Base-by-base conservation (phyloP, 2,797 vertebrate species). In the Sebastes iracundus region DNA sequence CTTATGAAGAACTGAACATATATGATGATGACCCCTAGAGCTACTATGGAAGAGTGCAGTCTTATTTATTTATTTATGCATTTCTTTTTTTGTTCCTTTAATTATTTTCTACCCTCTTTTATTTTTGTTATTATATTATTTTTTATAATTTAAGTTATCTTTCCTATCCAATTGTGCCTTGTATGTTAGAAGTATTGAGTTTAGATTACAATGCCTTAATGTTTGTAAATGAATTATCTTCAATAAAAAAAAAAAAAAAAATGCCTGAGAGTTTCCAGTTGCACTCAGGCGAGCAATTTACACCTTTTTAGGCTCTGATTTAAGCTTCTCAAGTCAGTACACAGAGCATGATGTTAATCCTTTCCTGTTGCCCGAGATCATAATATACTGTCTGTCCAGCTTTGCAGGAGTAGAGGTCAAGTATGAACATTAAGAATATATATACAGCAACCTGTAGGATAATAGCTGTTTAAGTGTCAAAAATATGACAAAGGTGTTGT, bases 291-390 rank as follows among this genome's bases (percentile, higher is more conserved):
- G 27, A 58, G 13, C 42, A 42, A 12, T 88, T 72, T 27, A 79
- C 28, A 76, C 80, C 77, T 70, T 88, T 83, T 90, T 81, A 69
- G 79, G 76, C 32, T 66, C 12, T 33, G 63, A 73, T 8, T 53
- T 58, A 33, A 79, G 52, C 28, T n/a, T 72, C 46, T 60, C 59
- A 66, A 53, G 27, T 68, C 27, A 32, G 9, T 35, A 46, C 23
- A 49, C 72, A 60, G 69, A 61, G 58, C 35, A 63, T 42, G 12
- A 77, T 56, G 32, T 63, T 79, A 84, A 83, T 90, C 63, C 30
- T 75, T 62, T 11, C 14, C 27, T 79, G 25, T 75, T 66, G 3
- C 6, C 25, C n/a, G 9, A 74, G n/a, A 49, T 66, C 28, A 72
- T 46, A 53, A 53, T 28, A 67, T 22, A 49, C 33, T 22, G 7